Base-by-base conservation (phyloP, 1,140 invertebrate species). In the Zelostemma sp. region DNA sequence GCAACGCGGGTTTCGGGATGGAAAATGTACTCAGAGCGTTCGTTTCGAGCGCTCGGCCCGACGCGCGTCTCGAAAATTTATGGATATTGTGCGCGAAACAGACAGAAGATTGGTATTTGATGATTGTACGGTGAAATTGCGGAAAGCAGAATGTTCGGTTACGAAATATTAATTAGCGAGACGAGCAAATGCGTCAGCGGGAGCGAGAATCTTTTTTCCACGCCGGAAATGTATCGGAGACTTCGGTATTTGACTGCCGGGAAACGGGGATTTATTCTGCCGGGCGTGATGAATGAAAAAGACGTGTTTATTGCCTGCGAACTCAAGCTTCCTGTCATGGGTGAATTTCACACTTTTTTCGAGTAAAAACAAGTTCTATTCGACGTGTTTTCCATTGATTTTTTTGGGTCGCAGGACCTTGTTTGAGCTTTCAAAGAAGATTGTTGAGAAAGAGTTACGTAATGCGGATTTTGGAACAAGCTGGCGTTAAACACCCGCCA, bases 241-340 rank as follows among this genome's bases (percentile, higher is more conserved):
- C 54, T 74, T 1, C 50, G 62, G 33, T 47, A 58, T 15, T 49
- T 72, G 5, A 67, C 73, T 6, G 69, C 73, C 8, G 69, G 69
- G 0, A 38, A 62, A 28, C 62, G 57, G 6, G 59, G 57, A 6
- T 74, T 74, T 21, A 68, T 74, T 49, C 47, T 74, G 43, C 62
- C 69, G 1, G 73, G 69, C 4, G 19, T 74, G 0, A 40, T 72
- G 9, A 33, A 55, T n/a, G 57, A 69, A 53, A 61, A 38, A 33
- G 62, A 74, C 19, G 38, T 67, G 2, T 48, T 66, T 21, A 63
- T 74, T 8, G 65, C 66, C 14, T 60, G 55, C 33, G 69, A 74
- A 56, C 46, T 67, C 6, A 69, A 41, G 45, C 53, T 65, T 6
- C 40, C 72, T 0, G 60, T 72, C 6, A 31, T 72, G n/a, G 69